Base-by-base conservation (phyloP, 2,888 invertebrate genomes). In the Cordilura impudica region DNA sequence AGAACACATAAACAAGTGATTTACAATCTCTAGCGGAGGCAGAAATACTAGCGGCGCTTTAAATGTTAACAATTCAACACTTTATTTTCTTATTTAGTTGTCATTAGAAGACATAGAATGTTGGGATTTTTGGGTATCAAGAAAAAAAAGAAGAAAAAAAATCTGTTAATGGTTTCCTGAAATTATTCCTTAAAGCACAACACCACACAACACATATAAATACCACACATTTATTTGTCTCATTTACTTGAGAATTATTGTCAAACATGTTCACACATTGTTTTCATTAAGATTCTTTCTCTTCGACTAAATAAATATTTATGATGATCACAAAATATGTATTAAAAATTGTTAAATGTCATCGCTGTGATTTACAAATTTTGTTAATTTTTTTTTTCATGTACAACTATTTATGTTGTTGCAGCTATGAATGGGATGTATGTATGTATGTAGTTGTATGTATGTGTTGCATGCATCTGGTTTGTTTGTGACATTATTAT, bases 401-500 rank as follows among this genome's bases (percentile, higher is more conserved):
- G 23, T 67, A 75, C 54, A 67, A 69, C 67, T 54, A 58, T 66
- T 58, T 29, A 54, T 21, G 14, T 12, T 60, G 60, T 14, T 12
- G n/a, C n/a, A 39, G 4, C n/a, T 21, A n/a, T 49, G 35, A 26
- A 23, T 47, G 49, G n/a, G 47, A 60, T 18, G 19, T 23, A 61
- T 23, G n/a, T 26, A 21, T 51, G 8, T 49, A 35, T 60, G 53
- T 4, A 14, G 39, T 71, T 21, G 31, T n/a, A 61, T 67, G 29
- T 54, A 51, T 56, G 47, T 49, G 12, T 69, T 65, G 63, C 54
- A 65, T 76, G 71, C 84, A 86, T 85, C 85, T 76, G 56, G 54
- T 63, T 69, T 87, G 87, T 84, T 84, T 84, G 84, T 86, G 87
- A 87, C 87, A 86, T 84, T 83, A 84, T 87, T 86, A 87, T 87